Evolutionary conservation across 2,797 vertebrate species (phyloP), one percentile per base, ranked within the genome.

Genomic region (Sparidentex hasta): DNA sequence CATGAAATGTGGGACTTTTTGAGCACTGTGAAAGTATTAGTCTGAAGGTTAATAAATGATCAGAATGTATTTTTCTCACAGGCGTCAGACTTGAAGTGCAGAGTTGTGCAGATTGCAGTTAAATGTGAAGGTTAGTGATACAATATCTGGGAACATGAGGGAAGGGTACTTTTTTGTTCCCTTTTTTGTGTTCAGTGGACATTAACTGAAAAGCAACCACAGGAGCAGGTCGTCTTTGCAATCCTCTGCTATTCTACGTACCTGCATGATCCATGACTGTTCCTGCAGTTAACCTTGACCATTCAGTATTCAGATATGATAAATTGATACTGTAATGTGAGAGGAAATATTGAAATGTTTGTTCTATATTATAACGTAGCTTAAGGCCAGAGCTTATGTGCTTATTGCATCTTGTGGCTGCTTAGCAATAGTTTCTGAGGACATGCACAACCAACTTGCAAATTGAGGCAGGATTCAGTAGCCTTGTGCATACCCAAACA

Each of bases 1-100:
- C n/a, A n/a, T n/a, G n/a, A n/a, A n/a, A n/a, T n/a, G n/a, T 84
- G 78, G 63, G 55, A 76, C 68, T 67, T 83, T 82, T 64, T 78
- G 25, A 71, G 23, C 52, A 44, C 23, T 20, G 59, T 71, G 57
- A 54, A 66, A 56, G 29, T 57, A 65, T 82, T 78, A 58, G 33
- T 80, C 23, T 61, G 52, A 73, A 77, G 33, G 56, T 76, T 65
- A 77, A 69, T 72, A 52, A 73, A 71, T 55, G 59, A 38, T 66
- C 71, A 11, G 1, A 74, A 21, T 41, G 41, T 52, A 20, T 55
- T 65, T 80, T 63, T 78, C 38, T 54, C 56, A 21, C 14, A 55
- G 7, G 2, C 59, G 68, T 71, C 63, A 56, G 48, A 75, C 13
- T 14, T 80, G 67, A 76, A 52, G 38, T 65, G 47, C 51, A 56